A percentile compares a stretch with the other conserved stretches of the same genome.
Conservation (phyloP, 2,888 invertebrate species). For the Drosophila anceps region DNA sequence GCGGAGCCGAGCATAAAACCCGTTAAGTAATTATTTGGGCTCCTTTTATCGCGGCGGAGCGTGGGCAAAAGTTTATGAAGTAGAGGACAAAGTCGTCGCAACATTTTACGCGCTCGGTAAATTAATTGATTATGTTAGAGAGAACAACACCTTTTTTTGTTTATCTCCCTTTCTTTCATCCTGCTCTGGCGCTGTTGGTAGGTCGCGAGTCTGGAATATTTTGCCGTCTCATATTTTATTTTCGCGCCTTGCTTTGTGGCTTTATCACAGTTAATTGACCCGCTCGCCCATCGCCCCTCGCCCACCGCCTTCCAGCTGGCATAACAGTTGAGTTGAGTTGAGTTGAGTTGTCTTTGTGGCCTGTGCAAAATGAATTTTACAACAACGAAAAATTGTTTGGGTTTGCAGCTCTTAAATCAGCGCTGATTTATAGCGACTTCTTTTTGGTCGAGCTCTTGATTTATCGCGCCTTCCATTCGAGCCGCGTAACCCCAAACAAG, state of each 20-base stretch:
- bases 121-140: conserved; percentile 60
- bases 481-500: conserved; percentile 38
- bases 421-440: conserved; percentile 55
- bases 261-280: conserved; percentile 46
- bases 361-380: conserved; percentile 29
- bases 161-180: conserved; percentile 9
- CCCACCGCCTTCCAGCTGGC: conserved; percentile 1
- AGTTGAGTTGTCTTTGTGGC: conserved; percentile 28
- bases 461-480: conserved; percentile 39
- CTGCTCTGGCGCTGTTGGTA: neutral
- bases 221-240: conserved; percentile 35
- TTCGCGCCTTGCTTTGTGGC: conserved; percentile 43
- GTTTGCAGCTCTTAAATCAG: conserved; percentile 46
- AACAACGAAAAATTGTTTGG: conserved; percentile 8
- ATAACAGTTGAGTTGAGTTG: conserved; percentile 24
- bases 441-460: conserved; percentile 33
- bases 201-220: conserved; percentile 1
- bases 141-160: conserved; percentile 49
- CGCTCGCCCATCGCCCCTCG: neutral
- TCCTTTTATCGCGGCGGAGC: conserved; percentile 8
- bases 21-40: conserved; percentile 69
- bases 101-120: conserved; percentile 57
- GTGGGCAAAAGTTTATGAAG: conserved; percentile 50
- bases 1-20: conserved; percentile 66
- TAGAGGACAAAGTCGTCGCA: conserved; percentile 57